Evolutionary conservation across 2,113 vertebrate genomes (phyloP), one percentile per base, ranked within the genome.

Genomic region (Cololabis saira): DNA sequence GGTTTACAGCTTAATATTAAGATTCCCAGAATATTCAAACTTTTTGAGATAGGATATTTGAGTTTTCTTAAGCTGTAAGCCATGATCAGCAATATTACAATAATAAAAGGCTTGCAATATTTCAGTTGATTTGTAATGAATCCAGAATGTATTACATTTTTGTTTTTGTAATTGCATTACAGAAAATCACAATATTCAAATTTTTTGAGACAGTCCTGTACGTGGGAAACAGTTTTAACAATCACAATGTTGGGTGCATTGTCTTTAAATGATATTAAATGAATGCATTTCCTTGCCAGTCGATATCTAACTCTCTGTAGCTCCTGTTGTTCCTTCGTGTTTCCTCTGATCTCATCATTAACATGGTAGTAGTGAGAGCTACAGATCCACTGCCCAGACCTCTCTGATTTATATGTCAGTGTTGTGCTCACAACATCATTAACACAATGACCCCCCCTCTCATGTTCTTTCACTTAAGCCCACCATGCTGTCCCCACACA

Each of bases 341-440:
- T 74, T 78, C 54, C 67, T 83, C 74, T 71, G 69, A 42, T 74
- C 58, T 45, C 43, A 53, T 70, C 6, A n/a, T n/a, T 37, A 59
- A 17, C 5, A 12, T 21, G 40, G 52, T 75, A 47, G 62, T 30
- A 42, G 56, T 15, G 17, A 70, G 52, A 52, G 18, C 30, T 41
- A 45, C 74, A 71, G 41, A 69, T 27, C 73, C 74, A 72, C 62
- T 43, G 15, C 60, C 41, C 43, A 14, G 15, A 1, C 16, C 59
- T 49, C 15, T 54, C 58, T 12, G 33, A 12, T 33, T 0, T 3
- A 45, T 67, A 60, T 48, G 53, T 67, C 19, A 40, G 11, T 12
- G 12, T 8, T 45, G n/a, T 41, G 6, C 40, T 57, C 18, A 16
- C 45, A 27, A 5, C 24, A 1, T 43, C 13, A 41, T n/a, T 12